These are phyloP conservation scores for Pristionchus exspectatus DNA, from an alignment of 2,888 invertebrate genomes.

Conservation along the genomic window DNA sequence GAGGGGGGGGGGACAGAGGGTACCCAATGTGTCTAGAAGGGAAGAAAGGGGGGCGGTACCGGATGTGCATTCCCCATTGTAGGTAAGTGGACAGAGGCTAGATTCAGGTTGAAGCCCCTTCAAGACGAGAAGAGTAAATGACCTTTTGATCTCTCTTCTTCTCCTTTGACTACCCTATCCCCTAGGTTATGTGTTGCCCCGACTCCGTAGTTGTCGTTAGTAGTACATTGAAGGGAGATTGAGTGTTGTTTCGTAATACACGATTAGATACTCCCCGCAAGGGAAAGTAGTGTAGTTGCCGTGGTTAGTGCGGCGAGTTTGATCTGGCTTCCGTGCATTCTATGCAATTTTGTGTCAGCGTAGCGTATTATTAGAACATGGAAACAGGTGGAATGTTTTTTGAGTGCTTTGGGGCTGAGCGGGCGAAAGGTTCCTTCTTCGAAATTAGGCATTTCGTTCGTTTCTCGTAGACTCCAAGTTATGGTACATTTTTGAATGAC, in stretches of 20 bases:
- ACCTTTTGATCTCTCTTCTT: not conserved
- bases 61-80: constrained; percentile 45
- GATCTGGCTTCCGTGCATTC: not conserved
- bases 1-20: not conserved
- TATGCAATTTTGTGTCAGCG: not conserved
- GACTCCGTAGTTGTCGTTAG: constrained; percentile 1
- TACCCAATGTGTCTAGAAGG: not conserved
- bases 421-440: not conserved
- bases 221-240: not conserved
- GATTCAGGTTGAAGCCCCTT: not conserved
- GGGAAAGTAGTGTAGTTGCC: not conserved
- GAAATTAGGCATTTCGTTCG: not conserved
- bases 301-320: not conserved
- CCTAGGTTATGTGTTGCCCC: not conserved
- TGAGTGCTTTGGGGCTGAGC: not conserved
- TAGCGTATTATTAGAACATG: not conserved
- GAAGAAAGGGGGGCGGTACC: constrained; percentile 10
- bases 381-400: not conserved
- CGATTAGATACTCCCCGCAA: not conserved
- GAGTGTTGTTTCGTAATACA: constrained; percentile 13
- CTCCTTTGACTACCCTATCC: not conserved
- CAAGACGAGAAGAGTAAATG: not conserved
- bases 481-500: not conserved
- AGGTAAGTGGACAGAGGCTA: constrained; percentile 12
- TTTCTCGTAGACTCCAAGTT: not conserved